Base-by-base conservation (phyloP, 2,797 vertebrate genomes). In the Mus spretus region DNA sequence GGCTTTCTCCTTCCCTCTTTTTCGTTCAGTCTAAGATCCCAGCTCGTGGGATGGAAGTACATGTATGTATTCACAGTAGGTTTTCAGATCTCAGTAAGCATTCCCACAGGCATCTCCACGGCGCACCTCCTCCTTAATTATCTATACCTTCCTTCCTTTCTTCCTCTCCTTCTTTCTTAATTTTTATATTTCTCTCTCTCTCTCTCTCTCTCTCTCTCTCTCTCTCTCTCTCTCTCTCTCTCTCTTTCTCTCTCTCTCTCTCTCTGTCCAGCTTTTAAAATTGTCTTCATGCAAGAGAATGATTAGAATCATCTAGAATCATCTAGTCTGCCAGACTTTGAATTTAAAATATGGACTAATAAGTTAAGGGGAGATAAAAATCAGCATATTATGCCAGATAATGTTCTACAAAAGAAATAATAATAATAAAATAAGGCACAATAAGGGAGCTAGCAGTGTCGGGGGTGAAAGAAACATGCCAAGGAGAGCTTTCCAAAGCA, bases 271-370 rank as follows among this genome's bases (percentile, higher is more conserved):
- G 44, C 17, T 61, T 77, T 95, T 89, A 19, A 9, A 81, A 47
- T 47, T 81, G 37, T 57, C 34, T 97, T 82, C 59, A 89, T 65
- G 12, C 24, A 12, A 44, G 34, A 94, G 37, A 22, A 61, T 44
- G 22, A 19, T 12, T 91, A 57, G n/a, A 65, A 59, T 81, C 15
- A 47, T 77, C 74, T 91, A 57, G n/a, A 65, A 59, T 81, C 15
- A 47, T 78, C 74, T 83, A 78, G 17, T 44, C 84, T 84, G 44
- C 57, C 17, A 34, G 53, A 70, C 59, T 61, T 53, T 17, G 20
- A 79, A 93, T 90, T 44, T 94, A 40, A 72, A 91, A 77, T 67
- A 82, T 50, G 75, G 15, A 10, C 61, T 89, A 92, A 65, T 72
- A 72, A 59, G 81, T 59, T 44, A 70, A 44, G 24, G 1, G 26